Conservation (phyloP, 64 coral and sea anemone genomes). For the Catalaphyllia jardinei region DNA sequence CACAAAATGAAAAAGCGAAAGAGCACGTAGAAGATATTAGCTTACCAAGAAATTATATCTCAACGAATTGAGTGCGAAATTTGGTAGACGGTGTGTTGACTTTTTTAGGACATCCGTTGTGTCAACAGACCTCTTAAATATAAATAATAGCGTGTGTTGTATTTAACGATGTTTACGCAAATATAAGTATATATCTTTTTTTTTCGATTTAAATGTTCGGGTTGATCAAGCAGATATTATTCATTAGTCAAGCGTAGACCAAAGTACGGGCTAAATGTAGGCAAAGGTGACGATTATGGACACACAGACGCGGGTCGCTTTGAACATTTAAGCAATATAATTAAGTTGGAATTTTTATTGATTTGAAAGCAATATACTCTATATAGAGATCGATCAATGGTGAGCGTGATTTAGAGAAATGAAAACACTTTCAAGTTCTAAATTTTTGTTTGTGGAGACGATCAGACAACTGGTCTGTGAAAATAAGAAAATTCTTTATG, state of each 20-base stretch:
- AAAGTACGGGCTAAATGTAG: neutral
- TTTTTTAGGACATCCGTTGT: neutral
- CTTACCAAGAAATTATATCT: neutral
- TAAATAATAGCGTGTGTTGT: neutral
- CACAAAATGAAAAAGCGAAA: too few species aligned
- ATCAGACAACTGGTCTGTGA: neutral
- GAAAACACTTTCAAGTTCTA: neutral
- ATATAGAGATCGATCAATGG: neutral
- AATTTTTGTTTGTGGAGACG: neutral
- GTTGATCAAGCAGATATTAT: too few species aligned
- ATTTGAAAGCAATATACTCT: neutral
- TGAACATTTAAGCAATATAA: neutral
- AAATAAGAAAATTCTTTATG: neutral
- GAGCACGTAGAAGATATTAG: neutral
- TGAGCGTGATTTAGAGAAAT: neutral
- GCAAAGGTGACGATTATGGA: neutral
- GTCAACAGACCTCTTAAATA: neutral
- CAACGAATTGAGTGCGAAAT: neutral
- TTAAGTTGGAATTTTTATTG: neutral
- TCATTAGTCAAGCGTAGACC: too few species aligned
- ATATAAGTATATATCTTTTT: neutral
- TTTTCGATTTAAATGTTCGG: neutral
- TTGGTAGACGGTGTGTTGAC: neutral
- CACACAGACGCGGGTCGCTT: neutral
- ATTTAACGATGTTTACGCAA: neutral